Conservation (phyloP, 2,797 vertebrate species). For the Chromis chromis region DNA sequence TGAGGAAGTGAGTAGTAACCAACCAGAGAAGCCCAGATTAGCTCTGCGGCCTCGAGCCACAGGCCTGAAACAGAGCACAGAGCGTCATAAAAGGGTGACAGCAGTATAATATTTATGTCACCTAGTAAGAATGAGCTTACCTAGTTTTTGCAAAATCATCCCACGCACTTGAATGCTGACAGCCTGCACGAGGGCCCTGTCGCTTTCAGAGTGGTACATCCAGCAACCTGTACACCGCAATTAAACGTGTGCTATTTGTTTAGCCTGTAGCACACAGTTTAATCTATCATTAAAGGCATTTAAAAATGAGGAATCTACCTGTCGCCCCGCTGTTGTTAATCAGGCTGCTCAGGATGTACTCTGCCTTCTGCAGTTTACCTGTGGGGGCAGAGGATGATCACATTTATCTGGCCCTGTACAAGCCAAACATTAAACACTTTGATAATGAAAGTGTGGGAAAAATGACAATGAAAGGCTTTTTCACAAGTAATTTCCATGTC, state of each 20-base stretch:
- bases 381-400: constrained; percentile 25
- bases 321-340: constrained; percentile 89
- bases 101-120: background rate
- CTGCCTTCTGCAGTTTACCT: constrained; percentile 96
- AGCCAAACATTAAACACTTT: background rate
- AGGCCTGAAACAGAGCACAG: constrained; percentile 83
- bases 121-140: constrained; percentile 67
- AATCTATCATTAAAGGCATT: background rate
- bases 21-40: constrained; percentile 91
- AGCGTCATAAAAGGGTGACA: background rate
- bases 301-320: constrained; percentile 76
- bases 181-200: constrained; percentile 89
- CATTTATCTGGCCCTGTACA: background rate
- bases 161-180: constrained; percentile 95
- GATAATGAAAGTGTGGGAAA: background rate
- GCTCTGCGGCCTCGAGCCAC: constrained; percentile 92
- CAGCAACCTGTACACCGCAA: constrained; percentile 86
- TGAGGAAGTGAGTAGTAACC: constrained; percentile 91
- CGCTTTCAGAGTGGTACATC: constrained; percentile 88
- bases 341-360: constrained; percentile 92
- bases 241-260: background rate
- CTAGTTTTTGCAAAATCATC: constrained; percentile 94
- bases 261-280: background rate
- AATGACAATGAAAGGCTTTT: constrained; percentile 2
- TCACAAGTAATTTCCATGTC: background rate